phyloP scores from a whole-genome alignment of 2,797 vertebrate species.

The Podarcis lilfordi region DNA sequence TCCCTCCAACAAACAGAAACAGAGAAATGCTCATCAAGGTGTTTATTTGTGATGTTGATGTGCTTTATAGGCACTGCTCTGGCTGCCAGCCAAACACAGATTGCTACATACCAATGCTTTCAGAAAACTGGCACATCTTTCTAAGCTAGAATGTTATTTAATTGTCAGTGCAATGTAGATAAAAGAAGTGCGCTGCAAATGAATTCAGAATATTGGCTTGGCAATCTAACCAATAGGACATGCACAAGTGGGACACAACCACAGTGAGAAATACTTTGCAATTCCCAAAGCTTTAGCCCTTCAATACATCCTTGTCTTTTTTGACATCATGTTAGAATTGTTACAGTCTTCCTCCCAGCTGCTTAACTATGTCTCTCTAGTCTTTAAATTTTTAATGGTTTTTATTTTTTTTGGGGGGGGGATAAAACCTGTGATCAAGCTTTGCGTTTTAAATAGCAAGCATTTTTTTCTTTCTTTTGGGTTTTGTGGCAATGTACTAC shows the following conservation, averaged over 20 bases:
- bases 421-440: not conserved
- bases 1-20: not conserved
- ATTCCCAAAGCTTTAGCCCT: not conserved
- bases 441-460: not conserved
- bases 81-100: conserved; percentile 11
- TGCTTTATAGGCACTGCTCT: conserved; percentile 34
- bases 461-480: not conserved
- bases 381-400: not conserved
- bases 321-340: not conserved
- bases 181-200: conserved; percentile 39
- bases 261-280: conserved; percentile 2
- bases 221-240: conserved; percentile 25
- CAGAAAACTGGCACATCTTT: conserved; percentile 14
- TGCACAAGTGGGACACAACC: not conserved
- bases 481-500: not conserved
- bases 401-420: too few relatives aligned
- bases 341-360: not conserved
- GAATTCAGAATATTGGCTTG: conserved; percentile 33
- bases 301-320: not conserved
- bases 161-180: conserved; percentile 23
- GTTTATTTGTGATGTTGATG: conserved; percentile 26
- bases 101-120: conserved; percentile 4
- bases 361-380: conserved; percentile 10
- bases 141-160: conserved; percentile 9
- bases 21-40: not conserved